These are phyloP conservation scores for Acanthisitta chloris DNA, from an alignment of 2,113 vertebrate species.

Conservation along the genomic window DNA sequence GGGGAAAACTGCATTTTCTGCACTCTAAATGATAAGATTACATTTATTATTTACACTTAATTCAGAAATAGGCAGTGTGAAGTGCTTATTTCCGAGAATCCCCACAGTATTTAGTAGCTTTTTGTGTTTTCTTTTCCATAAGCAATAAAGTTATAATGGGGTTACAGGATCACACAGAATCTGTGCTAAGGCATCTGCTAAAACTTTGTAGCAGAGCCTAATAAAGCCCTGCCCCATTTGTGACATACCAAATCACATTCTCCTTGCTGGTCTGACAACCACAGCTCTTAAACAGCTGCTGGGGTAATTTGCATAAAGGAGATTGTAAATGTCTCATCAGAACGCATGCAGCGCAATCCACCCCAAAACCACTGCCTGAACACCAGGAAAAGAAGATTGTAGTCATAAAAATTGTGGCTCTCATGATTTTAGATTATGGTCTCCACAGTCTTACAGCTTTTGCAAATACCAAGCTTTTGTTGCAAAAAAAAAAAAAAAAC, in stretches of 20 bases:
- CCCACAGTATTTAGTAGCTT: conserved; percentile 12
- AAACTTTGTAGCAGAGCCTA: conserved; percentile 58
- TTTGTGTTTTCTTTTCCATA: conserved; percentile 13
- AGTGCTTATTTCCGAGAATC: not conserved
- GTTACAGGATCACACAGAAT: conserved; percentile 44
- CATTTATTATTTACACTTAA: conserved; percentile 31
- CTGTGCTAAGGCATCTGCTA: conserved; percentile 44
- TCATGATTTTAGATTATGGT: conserved; percentile 68
- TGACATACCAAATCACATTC: conserved; percentile 67
- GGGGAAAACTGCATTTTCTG: not conserved
- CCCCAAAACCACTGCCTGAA: conserved; percentile 67
- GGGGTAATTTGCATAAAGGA: conserved; percentile 69
- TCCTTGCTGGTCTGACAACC: conserved; percentile 67
- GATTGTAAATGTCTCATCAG: conserved; percentile 67
- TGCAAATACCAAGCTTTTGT: conserved; percentile 45
- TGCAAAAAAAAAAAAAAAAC: not conserved
- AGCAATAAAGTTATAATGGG: conserved; percentile 38
- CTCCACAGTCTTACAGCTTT: conserved; percentile 61
- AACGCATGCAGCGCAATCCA: conserved; percentile 61
- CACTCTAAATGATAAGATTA: not conserved
- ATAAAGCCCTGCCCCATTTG: conserved; percentile 69
- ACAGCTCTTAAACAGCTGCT: conserved; percentile 68
- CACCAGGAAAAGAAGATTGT: conserved; percentile 68
- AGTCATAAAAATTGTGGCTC: conserved; percentile 65
- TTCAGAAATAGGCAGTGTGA: conserved; percentile 14